Evolutionary conservation across 2,113 vertebrate species (phyloP).

Genomic region (Lepus europaeus): DNA sequence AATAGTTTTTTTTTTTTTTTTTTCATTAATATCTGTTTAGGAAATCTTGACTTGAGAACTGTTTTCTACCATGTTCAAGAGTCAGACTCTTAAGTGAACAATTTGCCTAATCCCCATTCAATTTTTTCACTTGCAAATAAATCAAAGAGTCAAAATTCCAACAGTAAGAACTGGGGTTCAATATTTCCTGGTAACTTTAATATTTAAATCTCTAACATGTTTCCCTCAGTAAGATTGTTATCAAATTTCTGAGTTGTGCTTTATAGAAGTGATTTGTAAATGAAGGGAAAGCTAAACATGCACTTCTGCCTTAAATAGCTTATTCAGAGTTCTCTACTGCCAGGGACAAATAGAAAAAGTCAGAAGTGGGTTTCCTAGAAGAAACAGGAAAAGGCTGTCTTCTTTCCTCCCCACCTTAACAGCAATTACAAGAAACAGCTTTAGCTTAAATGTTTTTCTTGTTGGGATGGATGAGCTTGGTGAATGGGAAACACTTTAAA

Average conservation of each 20-base stretch:
- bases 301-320: conserved; percentile 18
- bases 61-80: not conserved
- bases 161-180: not conserved
- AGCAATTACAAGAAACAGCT: not conserved
- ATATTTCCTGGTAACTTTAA: not conserved
- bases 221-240: not conserved
- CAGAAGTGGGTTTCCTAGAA: not conserved
- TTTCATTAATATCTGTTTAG: not conserved
- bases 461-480: not conserved
- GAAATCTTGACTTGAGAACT: not conserved
- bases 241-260: conserved; percentile 24
- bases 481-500: conserved; percentile 21
- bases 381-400: not conserved
- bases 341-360: not conserved
- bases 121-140: conserved; percentile 8
- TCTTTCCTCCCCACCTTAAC: not conserved
- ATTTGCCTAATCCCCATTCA: not conserved
- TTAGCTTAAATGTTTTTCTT: conserved; percentile 32
- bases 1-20: not conserved
- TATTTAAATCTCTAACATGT: conserved; percentile 29
- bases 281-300: conserved; percentile 21
- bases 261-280: conserved; percentile 19
- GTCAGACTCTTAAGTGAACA: not conserved
- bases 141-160: not conserved
- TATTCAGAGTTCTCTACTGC: not conserved